These are phyloP conservation scores for Bombus sylvicola DNA, from an alignment of 1,140 invertebrate genomes.

Conservation along the genomic window DNA sequence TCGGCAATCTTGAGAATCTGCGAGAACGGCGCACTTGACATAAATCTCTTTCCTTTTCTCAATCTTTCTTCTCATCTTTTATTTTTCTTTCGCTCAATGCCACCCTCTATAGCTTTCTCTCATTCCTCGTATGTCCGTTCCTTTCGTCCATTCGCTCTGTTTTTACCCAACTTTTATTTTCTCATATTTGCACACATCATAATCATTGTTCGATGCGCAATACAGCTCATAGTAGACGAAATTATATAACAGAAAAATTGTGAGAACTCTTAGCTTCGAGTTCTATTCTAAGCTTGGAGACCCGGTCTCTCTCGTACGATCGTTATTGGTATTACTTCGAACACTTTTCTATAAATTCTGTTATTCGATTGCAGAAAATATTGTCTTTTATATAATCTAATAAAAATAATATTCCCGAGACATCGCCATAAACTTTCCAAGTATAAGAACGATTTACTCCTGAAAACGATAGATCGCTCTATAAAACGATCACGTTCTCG, in stretches of 20 bases:
- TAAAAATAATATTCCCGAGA: no score
- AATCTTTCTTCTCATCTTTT: not conserved
- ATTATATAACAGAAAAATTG: no score
- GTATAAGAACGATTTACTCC: no score
- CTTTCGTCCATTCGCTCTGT: not conserved
- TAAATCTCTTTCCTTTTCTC: slow-evolving; percentile 27
- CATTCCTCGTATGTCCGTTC: not conserved
- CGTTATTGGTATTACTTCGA: not conserved
- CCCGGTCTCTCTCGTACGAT: no score
- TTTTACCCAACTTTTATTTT: not conserved
- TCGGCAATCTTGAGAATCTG: slow-evolving; percentile 38
- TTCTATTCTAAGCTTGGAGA: no score
- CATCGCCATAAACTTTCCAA: no score
- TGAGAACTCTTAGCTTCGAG: no score
- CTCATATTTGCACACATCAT: not conserved
- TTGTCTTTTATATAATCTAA: no score
- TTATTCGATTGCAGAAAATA: not conserved
- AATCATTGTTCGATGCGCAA: not conserved
- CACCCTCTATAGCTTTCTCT: no score
- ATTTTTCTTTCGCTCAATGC: not conserved
- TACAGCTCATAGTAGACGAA: not conserved
- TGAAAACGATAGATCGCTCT: no score
- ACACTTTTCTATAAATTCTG: not conserved
- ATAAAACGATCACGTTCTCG: not conserved
- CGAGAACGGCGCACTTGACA: slow-evolving; percentile 38